Evolutionary conservation across 1,140 invertebrate species (phyloP), one percentile per base, ranked within the genome.

Genomic region (Polypedilum vanderplanki): DNA sequence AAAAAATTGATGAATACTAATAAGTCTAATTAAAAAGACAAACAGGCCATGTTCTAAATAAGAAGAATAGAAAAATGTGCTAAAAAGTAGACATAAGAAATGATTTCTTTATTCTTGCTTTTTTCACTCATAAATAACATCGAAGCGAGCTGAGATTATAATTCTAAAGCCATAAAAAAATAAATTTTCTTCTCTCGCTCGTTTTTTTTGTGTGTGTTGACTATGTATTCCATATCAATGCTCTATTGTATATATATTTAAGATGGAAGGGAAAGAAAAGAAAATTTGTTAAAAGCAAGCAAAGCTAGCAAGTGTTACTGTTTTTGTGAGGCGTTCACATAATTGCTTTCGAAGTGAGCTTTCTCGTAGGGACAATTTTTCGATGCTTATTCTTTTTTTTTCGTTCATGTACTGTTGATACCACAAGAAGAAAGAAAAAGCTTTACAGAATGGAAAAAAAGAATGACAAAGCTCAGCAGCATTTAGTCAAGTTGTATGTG

Each of bases 151-250:
- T 70, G 17, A 70, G 20, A 70, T 70, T 70, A 70, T 18, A 70
- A 22, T 70, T 22, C 65, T 70, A 70, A 70, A 70, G 65, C 65
- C 65, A 70, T 70, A 20, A 70, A 70, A 70, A 70, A 18, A 70
- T 70, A 70, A 70, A 18, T 18, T 22, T 70, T 18, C 17, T 20
- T 70, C 17, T 70, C 15, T 46, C 12, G 24, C 12, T 57, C 12
- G 10, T 57, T 33, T 33, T 33, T 33, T 33, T 1, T 33, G 24
- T 33, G 24, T 33, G 24, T 33, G 24, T 33, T 33, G 2, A 33
- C 5, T 33, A 5, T 33, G n/a, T 33, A 5, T 33, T 33, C 24
- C 5, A 33, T 33, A 33, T 33, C 24, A 33, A 33, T 33, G 24
- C 24, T 33, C 24, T 33, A 33, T n/a, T n/a, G n/a, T n/a, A n/a